These are phyloP conservation scores for Bombus affinis DNA, from an alignment of 1,140 invertebrate species.

Conservation along the genomic window DNA sequence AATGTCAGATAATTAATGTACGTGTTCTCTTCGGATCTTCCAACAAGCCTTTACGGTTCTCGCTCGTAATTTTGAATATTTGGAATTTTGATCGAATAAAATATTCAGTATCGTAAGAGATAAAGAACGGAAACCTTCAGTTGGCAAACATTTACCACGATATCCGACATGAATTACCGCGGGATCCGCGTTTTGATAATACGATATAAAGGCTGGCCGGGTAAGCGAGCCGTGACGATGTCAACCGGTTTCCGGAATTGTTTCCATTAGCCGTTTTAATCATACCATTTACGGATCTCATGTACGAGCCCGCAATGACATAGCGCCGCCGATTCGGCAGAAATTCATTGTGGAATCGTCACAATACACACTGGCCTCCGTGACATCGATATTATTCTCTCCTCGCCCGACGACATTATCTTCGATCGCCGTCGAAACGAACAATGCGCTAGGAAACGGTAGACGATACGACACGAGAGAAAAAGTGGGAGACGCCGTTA, in stretches of 20 bases:
- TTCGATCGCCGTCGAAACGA: conserved; percentile 57
- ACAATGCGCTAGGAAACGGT: conserved; percentile 57
- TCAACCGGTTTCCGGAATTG: conserved; percentile 63
- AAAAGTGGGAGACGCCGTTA: conserved; percentile 9
- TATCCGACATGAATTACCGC: conserved; percentile 48
- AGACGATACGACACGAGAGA: conserved; percentile 25
- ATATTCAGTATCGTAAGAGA: not conserved
- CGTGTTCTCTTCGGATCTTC: not conserved
- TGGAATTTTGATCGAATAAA: not conserved
- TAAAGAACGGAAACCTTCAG: not conserved
- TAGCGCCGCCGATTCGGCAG: conserved; percentile 41
- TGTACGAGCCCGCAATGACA: conserved; percentile 40
- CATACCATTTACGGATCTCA: conserved; percentile 57
- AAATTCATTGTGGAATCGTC: conserved; percentile 58
- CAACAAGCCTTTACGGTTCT: not conserved
- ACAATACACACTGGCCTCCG: conserved; percentile 43
- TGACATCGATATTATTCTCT: conserved; percentile 64
- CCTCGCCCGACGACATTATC: conserved; percentile 56
- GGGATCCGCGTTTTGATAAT: conserved; percentile 47
- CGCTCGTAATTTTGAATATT: not conserved
- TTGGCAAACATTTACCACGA: not conserved
- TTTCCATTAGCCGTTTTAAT: conserved; percentile 67
- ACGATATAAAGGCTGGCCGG: conserved; percentile 30
- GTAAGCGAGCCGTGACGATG: conserved; percentile 57
- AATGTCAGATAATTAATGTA: not conserved